phyloP scores from a whole-genome alignment of 1,140 invertebrate species.

The Drosophila novamexicana region DNA sequence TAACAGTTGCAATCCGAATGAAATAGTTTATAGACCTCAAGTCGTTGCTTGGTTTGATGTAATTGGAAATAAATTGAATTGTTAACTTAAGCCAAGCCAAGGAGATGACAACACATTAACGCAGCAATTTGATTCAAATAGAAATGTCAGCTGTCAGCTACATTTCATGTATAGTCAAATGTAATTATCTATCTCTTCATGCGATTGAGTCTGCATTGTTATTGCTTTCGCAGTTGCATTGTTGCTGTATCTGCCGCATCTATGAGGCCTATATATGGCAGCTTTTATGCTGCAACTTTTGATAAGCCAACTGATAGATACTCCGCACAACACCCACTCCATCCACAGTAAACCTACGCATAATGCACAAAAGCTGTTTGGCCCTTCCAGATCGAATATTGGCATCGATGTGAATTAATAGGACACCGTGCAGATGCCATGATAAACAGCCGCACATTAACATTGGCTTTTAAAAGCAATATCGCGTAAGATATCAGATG shows the following conservation, averaged over 20 bases:
- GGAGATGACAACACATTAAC: conserved; percentile 15
- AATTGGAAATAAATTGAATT: conserved; percentile 16
- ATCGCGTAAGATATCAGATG: conserved; percentile 34
- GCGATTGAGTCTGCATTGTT: conserved; percentile 7
- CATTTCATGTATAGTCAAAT: conserved; percentile 21
- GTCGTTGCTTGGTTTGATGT: background rate
- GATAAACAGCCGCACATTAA: conserved; percentile 39
- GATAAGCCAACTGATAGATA: conserved; percentile 2
- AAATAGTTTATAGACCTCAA: background rate
- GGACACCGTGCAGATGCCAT: conserved; percentile 10
- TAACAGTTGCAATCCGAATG: background rate
- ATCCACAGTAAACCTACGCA: background rate
- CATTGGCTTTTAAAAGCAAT: conserved; percentile 52
- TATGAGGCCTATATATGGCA: background rate
- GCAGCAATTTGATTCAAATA: conserved; percentile 8
- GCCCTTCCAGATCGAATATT: conserved; percentile 1
- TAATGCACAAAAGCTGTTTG: conserved; percentile 71
- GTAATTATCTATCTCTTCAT: conserved; percentile 24
- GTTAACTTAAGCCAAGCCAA: background rate
- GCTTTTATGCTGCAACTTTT: conserved; percentile 22
- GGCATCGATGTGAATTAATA: conserved; percentile 3
- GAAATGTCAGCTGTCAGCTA: conserved; percentile 25
- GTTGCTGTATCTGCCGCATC: conserved; percentile 1
- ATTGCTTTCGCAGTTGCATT: background rate
- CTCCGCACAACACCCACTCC: background rate